phyloP scores from a whole-genome alignment of 1,140 invertebrate species.

The Araneus ventricosus region DNA sequence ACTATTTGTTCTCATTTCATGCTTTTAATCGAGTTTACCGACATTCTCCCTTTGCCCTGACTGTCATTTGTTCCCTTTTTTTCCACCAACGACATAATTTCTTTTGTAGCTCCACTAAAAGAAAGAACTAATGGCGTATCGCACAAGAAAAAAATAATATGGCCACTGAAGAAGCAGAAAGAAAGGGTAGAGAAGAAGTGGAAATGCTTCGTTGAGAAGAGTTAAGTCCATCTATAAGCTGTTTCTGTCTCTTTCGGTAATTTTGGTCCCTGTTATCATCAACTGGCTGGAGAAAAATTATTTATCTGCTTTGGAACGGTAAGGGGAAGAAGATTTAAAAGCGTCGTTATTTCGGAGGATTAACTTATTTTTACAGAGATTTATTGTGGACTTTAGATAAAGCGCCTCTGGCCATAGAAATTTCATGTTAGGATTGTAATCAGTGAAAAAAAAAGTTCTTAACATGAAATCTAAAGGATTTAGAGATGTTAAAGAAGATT shows the following conservation, averaged over 20 bases:
- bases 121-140: constrained; percentile 24
- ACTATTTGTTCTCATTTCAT: constrained; percentile 42
- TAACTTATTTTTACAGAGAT: background rate
- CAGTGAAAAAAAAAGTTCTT: too few relatives aligned
- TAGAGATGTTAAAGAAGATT: too few relatives aligned
- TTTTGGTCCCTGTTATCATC: background rate
- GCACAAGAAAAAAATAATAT: background rate
- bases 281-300: background rate
- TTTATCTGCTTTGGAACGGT: background rate
- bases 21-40: constrained; percentile 45
- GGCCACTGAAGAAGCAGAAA: background rate
- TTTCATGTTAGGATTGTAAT: too few relatives aligned
- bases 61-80: constrained; percentile 19
- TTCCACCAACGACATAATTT: constrained; percentile 21
- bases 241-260: constrained; percentile 27
- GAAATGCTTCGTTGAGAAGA: constrained; percentile 36
- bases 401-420: too few relatives aligned
- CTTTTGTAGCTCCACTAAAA: background rate
- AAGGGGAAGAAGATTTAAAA: background rate
- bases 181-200: constrained; percentile 11
- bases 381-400: background rate
- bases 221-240: constrained; percentile 33
- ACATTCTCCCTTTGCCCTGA: background rate
- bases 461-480: too few relatives aligned
- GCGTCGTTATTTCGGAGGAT: background rate